A percentile compares a stretch with the other conserved stretches of the same genome.
These are phyloP conservation scores for Drosophila trapezifrons DNA, from an alignment of 1,140 invertebrate species.

Conservation along the genomic window DNA sequence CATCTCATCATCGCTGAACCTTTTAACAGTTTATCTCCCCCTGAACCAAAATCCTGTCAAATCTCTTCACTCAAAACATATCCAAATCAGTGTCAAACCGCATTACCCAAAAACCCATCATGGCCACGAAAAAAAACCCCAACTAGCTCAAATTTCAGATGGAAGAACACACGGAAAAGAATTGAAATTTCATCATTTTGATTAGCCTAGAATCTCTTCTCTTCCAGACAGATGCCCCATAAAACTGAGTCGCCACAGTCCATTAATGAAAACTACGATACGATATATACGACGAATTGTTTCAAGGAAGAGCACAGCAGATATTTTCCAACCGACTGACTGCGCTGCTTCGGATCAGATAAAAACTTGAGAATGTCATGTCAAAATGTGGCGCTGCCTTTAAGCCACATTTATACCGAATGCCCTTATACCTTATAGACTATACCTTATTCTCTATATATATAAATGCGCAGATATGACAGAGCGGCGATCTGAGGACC, in stretches of 20 bases:
- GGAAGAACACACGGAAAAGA: conserved; percentile 25
- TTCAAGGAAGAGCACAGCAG: conserved; percentile 22
- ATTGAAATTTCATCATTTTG: conserved; percentile 77
- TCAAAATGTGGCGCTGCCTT: conserved; percentile 73
- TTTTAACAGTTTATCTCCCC: conserved; percentile 25
- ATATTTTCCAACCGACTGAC: conserved; percentile 75
- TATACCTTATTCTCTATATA: background rate
- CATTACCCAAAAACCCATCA: conserved; percentile 65
- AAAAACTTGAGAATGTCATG: conserved; percentile 72
- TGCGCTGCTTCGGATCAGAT: conserved; percentile 69
- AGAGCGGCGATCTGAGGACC: conserved; percentile 38
- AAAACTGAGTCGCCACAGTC: conserved; percentile 50
- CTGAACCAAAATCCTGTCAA: conserved; percentile 51
- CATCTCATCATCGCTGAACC: conserved; percentile 4
- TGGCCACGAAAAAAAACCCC: background rate
- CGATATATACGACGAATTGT: conserved; percentile 38
- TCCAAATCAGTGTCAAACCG: conserved; percentile 65
- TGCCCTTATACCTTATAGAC: conserved; percentile 12
- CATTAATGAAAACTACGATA: conserved; percentile 75
- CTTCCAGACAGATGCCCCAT: conserved; percentile 59
- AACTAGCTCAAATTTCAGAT: conserved; percentile 67
- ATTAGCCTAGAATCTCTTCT: conserved; percentile 54
- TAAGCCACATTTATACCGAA: conserved; percentile 46
- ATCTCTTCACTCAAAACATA: conserved; percentile 34
- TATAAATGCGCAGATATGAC: conserved; percentile 53